Conservation (phyloP, 1,140 invertebrate species). For the Trichonephila inaurata region DNA sequence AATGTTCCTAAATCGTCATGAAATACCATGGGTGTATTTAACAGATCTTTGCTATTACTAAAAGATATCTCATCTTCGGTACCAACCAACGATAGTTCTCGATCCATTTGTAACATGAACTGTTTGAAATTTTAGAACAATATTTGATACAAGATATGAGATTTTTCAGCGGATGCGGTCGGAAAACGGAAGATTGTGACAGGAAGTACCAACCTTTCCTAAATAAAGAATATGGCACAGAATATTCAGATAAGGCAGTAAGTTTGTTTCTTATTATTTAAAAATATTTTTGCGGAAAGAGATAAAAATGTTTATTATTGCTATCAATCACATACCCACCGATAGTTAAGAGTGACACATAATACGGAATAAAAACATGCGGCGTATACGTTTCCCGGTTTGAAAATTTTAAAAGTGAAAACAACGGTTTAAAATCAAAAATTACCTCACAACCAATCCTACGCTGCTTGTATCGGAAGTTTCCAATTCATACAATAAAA, state of each 20-base stretch:
- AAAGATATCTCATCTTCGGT: neutral
- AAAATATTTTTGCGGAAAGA: neutral
- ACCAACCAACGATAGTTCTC: neutral
- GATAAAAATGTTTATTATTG: neutral
- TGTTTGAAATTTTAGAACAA: neutral
- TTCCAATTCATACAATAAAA: slow-evolving; percentile 85
- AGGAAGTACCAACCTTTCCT: slow-evolving; percentile 81
- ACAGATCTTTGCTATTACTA: neutral
- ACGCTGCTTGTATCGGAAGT: slow-evolving; percentile 85
- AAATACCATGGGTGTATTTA: neutral
- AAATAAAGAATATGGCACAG: slow-evolving; percentile 77
- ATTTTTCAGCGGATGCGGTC: neutral
- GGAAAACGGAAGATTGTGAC: slow-evolving; percentile 30
- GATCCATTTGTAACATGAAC: neutral
- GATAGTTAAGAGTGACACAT: neutral
- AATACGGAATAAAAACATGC: neutral
- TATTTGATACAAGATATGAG: slow-evolving; percentile 11
- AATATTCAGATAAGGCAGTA: neutral
- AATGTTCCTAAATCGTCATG: slow-evolving; percentile 13
- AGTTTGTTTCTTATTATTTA: neutral
- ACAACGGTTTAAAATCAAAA: neutral
- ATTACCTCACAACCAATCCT: slow-evolving; percentile 85
- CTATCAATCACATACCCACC: neutral
- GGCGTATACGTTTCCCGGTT: neutral
- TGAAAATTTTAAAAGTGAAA: neutral